Evolutionary conservation across 2,113 vertebrate species (phyloP).

Genomic region (Egretta garzetta): DNA sequence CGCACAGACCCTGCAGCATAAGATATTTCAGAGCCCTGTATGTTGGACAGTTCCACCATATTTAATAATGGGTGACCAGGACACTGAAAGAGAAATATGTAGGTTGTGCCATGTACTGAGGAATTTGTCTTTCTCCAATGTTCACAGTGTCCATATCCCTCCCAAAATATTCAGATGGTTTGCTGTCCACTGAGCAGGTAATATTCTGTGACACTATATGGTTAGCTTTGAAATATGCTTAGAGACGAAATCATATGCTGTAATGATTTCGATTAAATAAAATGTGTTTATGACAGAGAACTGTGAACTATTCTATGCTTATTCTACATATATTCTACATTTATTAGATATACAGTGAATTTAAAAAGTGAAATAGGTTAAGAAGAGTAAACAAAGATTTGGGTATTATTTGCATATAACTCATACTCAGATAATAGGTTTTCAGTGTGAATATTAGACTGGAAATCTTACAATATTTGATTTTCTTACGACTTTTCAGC

Average conservation of each 20-base stretch:
- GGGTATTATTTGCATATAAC: background rate
- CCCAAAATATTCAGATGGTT: background rate
- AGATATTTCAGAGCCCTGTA: background rate
- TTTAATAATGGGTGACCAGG: background rate
- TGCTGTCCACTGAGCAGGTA: background rate
- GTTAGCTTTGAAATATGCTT: background rate
- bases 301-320: background rate
- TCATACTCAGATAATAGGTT: background rate
- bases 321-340: background rate
- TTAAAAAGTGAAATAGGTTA: background rate
- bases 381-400: background rate
- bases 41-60: background rate
- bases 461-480: background rate
- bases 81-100: background rate
- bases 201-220: background rate
- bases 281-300: background rate
- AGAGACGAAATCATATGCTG: fast-evolving
- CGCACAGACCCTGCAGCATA: background rate
- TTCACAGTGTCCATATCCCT: background rate
- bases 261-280: background rate
- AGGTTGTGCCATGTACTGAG: background rate
- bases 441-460: background rate
- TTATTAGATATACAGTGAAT: background rate
- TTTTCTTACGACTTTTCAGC: background rate
- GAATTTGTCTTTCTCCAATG: background rate